phyloP scores from a whole-genome alignment of 2,113 vertebrate species.

The Athene cunicularia region DNA sequence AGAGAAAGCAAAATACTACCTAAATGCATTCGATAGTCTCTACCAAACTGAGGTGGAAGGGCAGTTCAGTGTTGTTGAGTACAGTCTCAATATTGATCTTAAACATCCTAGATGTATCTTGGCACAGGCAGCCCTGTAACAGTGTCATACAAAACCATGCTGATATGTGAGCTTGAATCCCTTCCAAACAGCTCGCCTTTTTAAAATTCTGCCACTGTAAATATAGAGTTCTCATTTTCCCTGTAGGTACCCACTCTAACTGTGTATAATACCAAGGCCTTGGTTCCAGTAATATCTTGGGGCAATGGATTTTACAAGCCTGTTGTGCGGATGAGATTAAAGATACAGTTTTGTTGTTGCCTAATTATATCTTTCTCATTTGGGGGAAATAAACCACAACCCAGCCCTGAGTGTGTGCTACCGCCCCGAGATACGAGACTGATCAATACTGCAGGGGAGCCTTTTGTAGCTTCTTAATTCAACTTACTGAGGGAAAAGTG shows the following conservation, averaged over 20 bases:
- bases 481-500: slow-evolving; percentile 27
- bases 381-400: background rate
- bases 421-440: background rate
- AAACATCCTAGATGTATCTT: background rate
- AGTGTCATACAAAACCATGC: background rate
- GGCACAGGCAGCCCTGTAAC: background rate
- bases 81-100: background rate
- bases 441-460: background rate
- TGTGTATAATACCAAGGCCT: background rate
- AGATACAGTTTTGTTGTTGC: background rate
- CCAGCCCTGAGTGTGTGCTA: background rate
- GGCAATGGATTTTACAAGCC: background rate
- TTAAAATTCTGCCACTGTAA: rapidly evolving
- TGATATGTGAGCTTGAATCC: background rate
- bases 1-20: background rate
- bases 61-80: background rate
- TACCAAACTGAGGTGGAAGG: background rate
- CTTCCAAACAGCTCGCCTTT: background rate
- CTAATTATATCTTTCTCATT: background rate
- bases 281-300: background rate
- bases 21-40: too few relatives aligned
- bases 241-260: background rate
- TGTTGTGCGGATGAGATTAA: background rate
- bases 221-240: background rate
- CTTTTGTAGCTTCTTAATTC: slow-evolving; percentile 25